These are phyloP conservation scores for Octodon degus DNA, from an alignment of 2,113 vertebrate species.

Conservation along the genomic window DNA sequence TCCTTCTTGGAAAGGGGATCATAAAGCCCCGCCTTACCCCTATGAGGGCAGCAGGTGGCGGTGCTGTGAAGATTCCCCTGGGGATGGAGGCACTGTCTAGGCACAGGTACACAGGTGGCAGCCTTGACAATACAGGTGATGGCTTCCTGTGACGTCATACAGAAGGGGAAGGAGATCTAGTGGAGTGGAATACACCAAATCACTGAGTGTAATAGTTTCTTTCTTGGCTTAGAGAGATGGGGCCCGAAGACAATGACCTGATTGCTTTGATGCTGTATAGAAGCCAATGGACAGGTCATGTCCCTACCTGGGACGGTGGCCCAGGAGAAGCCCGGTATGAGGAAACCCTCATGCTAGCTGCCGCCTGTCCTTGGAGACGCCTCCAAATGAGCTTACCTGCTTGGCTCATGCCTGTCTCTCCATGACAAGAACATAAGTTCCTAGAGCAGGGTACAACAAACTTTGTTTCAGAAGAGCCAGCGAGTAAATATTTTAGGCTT, in stretches of 20 bases:
- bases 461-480: slow-evolving; percentile 39
- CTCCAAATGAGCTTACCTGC: slow-evolving; percentile 11
- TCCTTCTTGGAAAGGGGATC: slow-evolving; percentile 9
- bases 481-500: slow-evolving; percentile 69
- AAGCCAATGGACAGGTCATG: not conserved
- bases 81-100: not conserved
- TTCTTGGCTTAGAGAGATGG: not conserved
- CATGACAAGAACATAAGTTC: slow-evolving; percentile 33
- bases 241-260: not conserved
- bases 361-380: not conserved
- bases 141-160: not conserved
- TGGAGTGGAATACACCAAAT: not conserved
- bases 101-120: not conserved
- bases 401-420: slow-evolving; percentile 20
- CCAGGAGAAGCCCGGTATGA: not conserved
- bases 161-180: not conserved
- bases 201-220: not conserved
- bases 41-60: not conserved
- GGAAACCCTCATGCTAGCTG: not conserved
- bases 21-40: not conserved
- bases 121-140: not conserved
- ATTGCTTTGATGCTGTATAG: not conserved
- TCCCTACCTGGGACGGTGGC: not conserved
- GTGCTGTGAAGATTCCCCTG: not conserved
- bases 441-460: slow-evolving; percentile 31